Base-by-base conservation (phyloP, 2,113 vertebrate genomes). In the Eleginops maclovinus region DNA sequence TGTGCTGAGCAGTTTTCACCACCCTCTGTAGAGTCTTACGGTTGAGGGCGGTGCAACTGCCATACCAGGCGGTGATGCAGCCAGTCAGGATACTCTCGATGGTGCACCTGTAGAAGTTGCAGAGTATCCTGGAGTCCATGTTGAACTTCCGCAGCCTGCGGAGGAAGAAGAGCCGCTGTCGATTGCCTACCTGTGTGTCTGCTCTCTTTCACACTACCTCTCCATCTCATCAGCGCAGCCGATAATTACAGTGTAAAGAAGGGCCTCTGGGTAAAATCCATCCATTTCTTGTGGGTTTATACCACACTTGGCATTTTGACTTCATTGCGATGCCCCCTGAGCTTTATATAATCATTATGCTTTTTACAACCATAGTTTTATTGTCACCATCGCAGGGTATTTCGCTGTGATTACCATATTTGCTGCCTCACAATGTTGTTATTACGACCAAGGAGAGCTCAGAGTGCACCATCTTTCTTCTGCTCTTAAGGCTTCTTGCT, bases 321-420 rank as follows among this genome's bases (percentile, higher is more conserved):
- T 64, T 56, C 47, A 55, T 70, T 28, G 56, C 46, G 1, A 21
- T 44, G 19, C 75, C 70, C 79, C 72, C 58, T 65, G 75, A 84
- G 79, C 70, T 82, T 78, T 59, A 50, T 49, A 84, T 67, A 72
- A 81, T 84, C 78, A 81, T 79, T 83, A 55, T 15, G 15, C 22
- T 68, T 80, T 83, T 86, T 58, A 87, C 64, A 81, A 28, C 53
- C 16, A 1, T 26, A 68, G 80, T 88, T 76, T 72, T 50, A 75
- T 77, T 60, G 70, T 80, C 82, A 74, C 40, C 60, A 21, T 55
- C 1, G 55, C 46, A 4, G 40, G 22, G 14, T 43, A 71, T 87
- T 82, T n/a, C 75, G 62, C 70, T 49, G 41, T 22, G 73, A 92
- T 87, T 81, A 83, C 63, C 73, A 61, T 84, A 74, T 82, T 83